A percentile compares a stretch with the other conserved stretches of the same genome.
These are phyloP conservation scores for Poicephalus gulielmi DNA, from an alignment of 2,113 vertebrate species.

Conservation along the genomic window DNA sequence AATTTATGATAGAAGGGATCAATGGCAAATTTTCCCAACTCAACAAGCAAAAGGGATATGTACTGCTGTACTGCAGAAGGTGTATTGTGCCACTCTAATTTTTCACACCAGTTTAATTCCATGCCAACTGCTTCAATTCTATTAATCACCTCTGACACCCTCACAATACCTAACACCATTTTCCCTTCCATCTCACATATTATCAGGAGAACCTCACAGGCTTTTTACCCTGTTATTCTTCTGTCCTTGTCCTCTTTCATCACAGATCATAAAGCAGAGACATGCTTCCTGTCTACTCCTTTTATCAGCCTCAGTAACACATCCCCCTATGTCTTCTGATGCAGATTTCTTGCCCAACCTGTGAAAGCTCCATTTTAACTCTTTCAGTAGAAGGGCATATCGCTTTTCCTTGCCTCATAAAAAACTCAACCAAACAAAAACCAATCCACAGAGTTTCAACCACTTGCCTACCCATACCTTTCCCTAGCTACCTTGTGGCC, in stretches of 20 bases:
- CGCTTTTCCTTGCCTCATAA: background rate
- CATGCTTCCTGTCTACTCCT: background rate
- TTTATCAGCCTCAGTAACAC: background rate
- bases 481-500: background rate
- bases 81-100: background rate
- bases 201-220: background rate
- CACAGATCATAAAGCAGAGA: background rate
- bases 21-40: background rate
- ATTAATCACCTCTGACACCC: background rate
- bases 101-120: background rate
- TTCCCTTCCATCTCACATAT: background rate
- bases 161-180: background rate
- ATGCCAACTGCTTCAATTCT: background rate
- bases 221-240: background rate
- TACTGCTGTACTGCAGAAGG: background rate
- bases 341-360: background rate
- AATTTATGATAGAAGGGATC: background rate
- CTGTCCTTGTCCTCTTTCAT: background rate
- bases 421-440: background rate
- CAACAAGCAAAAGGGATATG: background rate
- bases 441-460: background rate
- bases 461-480: background rate
- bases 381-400: fast-evolving
- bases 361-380: background rate
- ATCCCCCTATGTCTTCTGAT: no score